These are phyloP conservation scores for Cetoscarus ocellatus DNA, from an alignment of 2,797 vertebrate genomes.

Conservation along the genomic window DNA sequence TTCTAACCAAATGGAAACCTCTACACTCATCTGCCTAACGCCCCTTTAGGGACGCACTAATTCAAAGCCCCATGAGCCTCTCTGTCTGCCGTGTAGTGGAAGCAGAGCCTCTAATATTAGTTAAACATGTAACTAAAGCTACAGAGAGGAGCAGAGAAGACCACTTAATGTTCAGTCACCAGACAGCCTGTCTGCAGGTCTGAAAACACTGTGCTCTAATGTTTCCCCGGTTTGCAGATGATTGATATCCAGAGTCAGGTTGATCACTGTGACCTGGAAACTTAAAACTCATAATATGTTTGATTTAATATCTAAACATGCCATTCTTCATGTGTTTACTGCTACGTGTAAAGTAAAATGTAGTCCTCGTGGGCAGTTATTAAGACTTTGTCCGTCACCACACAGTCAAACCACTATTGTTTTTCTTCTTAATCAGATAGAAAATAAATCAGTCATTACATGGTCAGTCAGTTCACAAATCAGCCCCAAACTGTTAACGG, in stretches of 20 bases:
- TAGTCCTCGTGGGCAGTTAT: background rate
- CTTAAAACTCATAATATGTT: too few relatives aligned
- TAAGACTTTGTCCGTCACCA: background rate
- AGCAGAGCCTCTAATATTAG: slow-evolving; percentile 15
- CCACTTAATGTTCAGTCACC: slow-evolving; percentile 31
- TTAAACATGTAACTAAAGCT: slow-evolving; percentile 7
- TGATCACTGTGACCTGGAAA: background rate
- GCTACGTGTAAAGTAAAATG: background rate
- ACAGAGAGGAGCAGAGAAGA: background rate
- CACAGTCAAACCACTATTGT: too few relatives aligned
- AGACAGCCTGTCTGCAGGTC: slow-evolving; percentile 51
- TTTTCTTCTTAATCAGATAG: background rate
- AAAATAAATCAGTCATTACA: background rate
- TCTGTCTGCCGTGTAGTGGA: slow-evolving; percentile 17
- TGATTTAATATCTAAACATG: background rate
- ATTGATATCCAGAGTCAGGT: background rate
- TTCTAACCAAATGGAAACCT: background rate
- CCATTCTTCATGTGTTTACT: background rate
- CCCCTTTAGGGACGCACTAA: slow-evolving; percentile 1
- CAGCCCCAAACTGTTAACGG: background rate
- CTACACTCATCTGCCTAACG: background rate
- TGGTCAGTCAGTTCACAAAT: background rate
- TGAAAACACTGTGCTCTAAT: background rate
- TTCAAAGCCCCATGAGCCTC: background rate
- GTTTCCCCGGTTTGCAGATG: background rate